These are phyloP conservation scores for Brachionus rotundiformis DNA, from an alignment of 1,140 invertebrate genomes.

Conservation along the genomic window DNA sequence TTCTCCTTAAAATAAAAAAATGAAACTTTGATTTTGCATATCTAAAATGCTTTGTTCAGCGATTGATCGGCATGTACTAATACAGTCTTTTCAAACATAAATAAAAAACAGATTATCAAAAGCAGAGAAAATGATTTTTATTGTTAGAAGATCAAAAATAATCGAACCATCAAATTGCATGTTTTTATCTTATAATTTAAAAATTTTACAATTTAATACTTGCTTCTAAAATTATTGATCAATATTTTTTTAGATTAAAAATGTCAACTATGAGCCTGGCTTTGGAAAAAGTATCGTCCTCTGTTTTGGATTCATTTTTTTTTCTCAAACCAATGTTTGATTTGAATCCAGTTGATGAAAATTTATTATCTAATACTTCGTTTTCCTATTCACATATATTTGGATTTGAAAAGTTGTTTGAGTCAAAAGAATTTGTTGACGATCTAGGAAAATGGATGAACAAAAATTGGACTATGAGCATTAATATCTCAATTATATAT, in stretches of 20 bases:
- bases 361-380: not conserved
- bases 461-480: conserved; percentile 87
- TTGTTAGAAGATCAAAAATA: not conserved
- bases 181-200: not conserved
- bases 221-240: not conserved
- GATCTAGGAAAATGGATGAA: conserved; percentile 77
- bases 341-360: not conserved
- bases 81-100: not conserved
- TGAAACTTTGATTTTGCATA: conserved; percentile 45
- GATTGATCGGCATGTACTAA: not conserved
- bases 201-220: not conserved
- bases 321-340: conserved; percentile 38
- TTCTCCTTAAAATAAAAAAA: conserved; percentile 35
- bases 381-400: conserved; percentile 48
- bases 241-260: not conserved
- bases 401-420: conserved; percentile 33
- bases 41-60: not conserved
- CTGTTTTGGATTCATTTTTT: conserved; percentile 11
- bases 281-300: conserved; percentile 10
- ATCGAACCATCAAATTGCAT: not conserved
- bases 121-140: not conserved
- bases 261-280: conserved; percentile 41
- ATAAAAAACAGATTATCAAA: not conserved
- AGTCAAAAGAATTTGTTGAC: conserved; percentile 39
- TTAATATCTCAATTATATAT: conserved; percentile 76